phyloP scores from a whole-genome alignment of 2,113 vertebrate genomes.

The Rhea americana region DNA sequence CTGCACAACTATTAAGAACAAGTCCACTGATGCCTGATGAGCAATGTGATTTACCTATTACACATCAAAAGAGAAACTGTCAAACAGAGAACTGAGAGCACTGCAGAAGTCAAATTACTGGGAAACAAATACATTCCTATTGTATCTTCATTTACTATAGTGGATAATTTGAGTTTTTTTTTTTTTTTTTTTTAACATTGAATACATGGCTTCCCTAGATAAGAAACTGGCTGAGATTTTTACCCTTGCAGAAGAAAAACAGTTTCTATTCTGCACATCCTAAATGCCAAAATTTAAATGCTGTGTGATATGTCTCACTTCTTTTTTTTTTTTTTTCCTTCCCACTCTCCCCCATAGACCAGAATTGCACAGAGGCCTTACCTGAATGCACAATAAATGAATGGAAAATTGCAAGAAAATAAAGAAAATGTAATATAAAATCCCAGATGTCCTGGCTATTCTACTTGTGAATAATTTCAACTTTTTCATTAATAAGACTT shows the following conservation, averaged over 20 bases:
- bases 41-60: not conserved
- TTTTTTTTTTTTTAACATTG: not conserved
- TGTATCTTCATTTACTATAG: not conserved
- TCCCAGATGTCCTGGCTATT: not conserved
- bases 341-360: not conserved
- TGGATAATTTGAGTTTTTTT: not conserved
- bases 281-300: slow-evolving; percentile 18
- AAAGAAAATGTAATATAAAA: not conserved
- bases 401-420: not conserved
- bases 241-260: not conserved
- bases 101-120: not conserved
- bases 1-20: not conserved
- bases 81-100: not conserved
- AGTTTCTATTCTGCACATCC: not conserved
- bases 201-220: not conserved
- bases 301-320: not conserved
- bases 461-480: not conserved
- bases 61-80: not conserved
- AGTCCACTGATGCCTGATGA: not conserved
- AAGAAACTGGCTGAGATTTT: not conserved
- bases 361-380: not conserved
- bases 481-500: not conserved
- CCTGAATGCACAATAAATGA: not conserved
- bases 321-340: not conserved
- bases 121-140: not conserved